Conservation (phyloP, 1,140 invertebrate species). For the Palaemon carinicauda region DNA sequence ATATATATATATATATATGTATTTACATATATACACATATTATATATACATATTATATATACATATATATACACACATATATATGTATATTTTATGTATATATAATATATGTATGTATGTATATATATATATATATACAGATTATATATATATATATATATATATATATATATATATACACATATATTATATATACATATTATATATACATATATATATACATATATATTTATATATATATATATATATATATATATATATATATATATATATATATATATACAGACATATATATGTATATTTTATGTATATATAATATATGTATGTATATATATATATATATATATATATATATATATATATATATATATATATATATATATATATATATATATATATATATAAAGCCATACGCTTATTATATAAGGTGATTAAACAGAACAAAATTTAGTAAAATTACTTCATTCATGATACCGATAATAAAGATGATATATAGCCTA, state of each 20-base stretch:
- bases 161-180: constrained; percentile 23
- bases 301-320: too few species aligned
- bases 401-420: too few species aligned
- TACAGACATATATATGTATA: background rate
- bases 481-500: too few species aligned
- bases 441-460: too few species aligned
- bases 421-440: too few species aligned
- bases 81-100: too few species aligned
- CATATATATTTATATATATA: background rate
- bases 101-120: too few species aligned
- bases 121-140: constrained; percentile 31
- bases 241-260: background rate
- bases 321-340: constrained; percentile 10
- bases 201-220: constrained; percentile 6
- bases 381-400: constrained; percentile 18
- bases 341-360: constrained; percentile 13
- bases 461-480: too few species aligned
- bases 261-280: background rate
- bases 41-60: too few species aligned
- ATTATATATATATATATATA: constrained; percentile 16
- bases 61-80: too few species aligned
- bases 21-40: constrained; percentile 28
- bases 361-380: constrained; percentile 10
- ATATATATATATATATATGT: constrained; percentile 25
- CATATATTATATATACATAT: too few species aligned